Evolutionary conservation across 35 echinoderm and acorn worm species (phyloP), one percentile per base, ranked within the genome.

Genomic region (Apostichopus californicus): DNA sequence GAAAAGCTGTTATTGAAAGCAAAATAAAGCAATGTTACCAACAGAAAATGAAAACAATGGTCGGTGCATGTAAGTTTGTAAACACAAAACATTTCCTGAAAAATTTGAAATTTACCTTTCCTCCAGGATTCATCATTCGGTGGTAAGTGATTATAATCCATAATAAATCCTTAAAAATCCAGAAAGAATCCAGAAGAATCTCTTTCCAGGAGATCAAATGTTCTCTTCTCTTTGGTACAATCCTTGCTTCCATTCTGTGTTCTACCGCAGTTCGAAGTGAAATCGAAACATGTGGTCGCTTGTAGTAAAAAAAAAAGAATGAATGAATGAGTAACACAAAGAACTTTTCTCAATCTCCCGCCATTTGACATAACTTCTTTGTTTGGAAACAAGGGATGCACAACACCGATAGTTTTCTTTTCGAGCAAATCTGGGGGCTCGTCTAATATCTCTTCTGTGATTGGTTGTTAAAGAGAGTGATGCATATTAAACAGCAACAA

Each of bases 301-400:
- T 58, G 86, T 87, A 66, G 86, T 87, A 87, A 87, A 87, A 87
- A 58, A 59, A 59, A 87, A 65, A 28, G 18, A 57, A 87, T 87
- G 86, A 87, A 87, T 87, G 86, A 71, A 87, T 59, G 54, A 59
- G 57, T 87, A 34, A 87, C 86, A 87, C 86, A 87, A 87, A 87
- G 86, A 87, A 87, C 86, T 87, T 87, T 83, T 87, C 86, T 87
- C 86, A 87, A 87, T 87, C 86, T 87, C 86, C 86, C 86, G 86
- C 86, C 86, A 87, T 87, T 87, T 87, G 86, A 87, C 86, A 87
- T 87, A 87, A 87, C 86, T 87, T 87, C 86, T 87, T 87, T 87
- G 86, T 87, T 87, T 87, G 86, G 64, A 87, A 87, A 87, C 86
- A 87, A 87, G 86, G 86, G 86, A 87, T 87, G 25, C 86, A 63